Evolutionary conservation across 2,113 vertebrate species (phyloP).

Genomic region (Eurystomus gularis): DNA sequence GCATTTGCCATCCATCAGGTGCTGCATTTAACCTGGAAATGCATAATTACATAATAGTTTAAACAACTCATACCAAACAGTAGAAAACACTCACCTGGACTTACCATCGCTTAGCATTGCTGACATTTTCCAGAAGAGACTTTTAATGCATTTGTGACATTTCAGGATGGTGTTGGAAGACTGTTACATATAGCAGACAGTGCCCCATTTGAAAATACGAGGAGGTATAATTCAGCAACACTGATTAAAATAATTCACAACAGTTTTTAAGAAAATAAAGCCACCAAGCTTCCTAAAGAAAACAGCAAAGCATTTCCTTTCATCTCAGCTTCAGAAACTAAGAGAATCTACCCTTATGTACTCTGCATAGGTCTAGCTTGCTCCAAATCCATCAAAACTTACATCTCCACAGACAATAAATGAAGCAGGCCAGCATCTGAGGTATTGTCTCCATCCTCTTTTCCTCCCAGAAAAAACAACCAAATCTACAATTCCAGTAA

Average conservation of each 20-base stretch:
- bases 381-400: neutral
- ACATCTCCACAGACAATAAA: neutral
- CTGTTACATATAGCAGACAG: neutral
- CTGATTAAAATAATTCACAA: neutral
- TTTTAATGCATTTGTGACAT: neutral
- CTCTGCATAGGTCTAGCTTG: neutral
- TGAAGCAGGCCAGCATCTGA: neutral
- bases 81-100: neutral
- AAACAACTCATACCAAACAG: neutral
- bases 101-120: neutral
- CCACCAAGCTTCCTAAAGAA: neutral
- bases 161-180: neutral
- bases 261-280: neutral
- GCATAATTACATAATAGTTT: neutral
- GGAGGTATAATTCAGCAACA: neutral
- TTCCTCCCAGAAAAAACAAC: neutral
- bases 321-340: neutral
- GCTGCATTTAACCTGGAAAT: slow-evolving; percentile 68
- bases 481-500: neutral
- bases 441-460: neutral
- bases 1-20: slow-evolving; percentile 56
- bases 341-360: neutral
- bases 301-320: neutral
- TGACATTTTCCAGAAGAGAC: neutral
- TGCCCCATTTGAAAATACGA: neutral